Conservation (phyloP, 2,113 vertebrate species). For the Phyllostomus discolor region DNA sequence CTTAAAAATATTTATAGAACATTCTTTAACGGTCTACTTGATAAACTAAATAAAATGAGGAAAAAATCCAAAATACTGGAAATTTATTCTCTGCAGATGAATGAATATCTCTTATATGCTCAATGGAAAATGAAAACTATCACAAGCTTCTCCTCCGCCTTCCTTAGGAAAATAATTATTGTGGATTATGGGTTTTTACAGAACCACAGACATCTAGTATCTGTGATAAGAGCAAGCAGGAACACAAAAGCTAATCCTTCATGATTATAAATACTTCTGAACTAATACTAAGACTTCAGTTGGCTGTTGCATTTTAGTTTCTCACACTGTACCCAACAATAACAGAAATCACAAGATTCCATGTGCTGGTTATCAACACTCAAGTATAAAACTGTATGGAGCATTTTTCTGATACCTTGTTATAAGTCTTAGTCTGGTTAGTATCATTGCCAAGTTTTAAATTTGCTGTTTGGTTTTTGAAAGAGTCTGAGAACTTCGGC, state of each 20-base stretch:
- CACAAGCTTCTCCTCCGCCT: background rate
- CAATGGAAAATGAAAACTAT: background rate
- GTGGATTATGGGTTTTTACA: background rate
- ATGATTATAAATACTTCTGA: slow-evolving; percentile 62
- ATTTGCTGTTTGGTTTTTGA: slow-evolving; percentile 75
- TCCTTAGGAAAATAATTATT: slow-evolving; percentile 27
- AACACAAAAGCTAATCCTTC: slow-evolving; percentile 67
- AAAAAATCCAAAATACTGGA: slow-evolving; percentile 49
- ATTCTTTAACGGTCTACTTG: slow-evolving; percentile 12
- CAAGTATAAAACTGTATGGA: slow-evolving; percentile 4
- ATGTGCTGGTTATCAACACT: slow-evolving; percentile 27
- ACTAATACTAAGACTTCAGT: slow-evolving; percentile 59
- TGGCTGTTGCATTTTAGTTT: slow-evolving; percentile 54
- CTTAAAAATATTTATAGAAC: slow-evolving; percentile 63
- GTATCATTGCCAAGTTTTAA: slow-evolving; percentile 28
- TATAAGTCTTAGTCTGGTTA: slow-evolving; percentile 43
- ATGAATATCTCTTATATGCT: background rate
- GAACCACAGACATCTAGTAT: slow-evolving; percentile 48
- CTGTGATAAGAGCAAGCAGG: slow-evolving; percentile 59
- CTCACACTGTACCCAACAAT: slow-evolving; percentile 68
- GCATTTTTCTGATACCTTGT: slow-evolving; percentile 46
- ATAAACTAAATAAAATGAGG: slow-evolving; percentile 23
- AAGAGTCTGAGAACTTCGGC: slow-evolving; percentile 72
- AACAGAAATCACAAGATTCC: slow-evolving; percentile 63
- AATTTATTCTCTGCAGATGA: slow-evolving; percentile 62